phyloP scores from a whole-genome alignment of 2,113 vertebrate genomes.

The Pelusios castaneus region DNA sequence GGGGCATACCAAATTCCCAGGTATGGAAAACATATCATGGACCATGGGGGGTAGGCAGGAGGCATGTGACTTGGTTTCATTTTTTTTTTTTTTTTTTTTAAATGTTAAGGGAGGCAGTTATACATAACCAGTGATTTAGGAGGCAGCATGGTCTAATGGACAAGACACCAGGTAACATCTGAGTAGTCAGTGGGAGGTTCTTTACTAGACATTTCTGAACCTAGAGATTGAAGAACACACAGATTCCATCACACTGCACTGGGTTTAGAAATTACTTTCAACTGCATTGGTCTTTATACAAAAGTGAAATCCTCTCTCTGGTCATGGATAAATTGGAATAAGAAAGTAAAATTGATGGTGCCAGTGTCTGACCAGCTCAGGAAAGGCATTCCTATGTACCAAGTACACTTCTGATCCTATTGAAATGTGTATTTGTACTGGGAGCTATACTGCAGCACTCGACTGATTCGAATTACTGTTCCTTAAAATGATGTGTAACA shows the following conservation, averaged over 20 bases:
- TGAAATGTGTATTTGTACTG: neutral
- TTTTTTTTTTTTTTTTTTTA: neutral
- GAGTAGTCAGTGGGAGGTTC: neutral
- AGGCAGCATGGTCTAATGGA: neutral
- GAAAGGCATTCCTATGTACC: too few relatives aligned
- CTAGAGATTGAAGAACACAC: neutral
- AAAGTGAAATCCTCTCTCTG: neutral
- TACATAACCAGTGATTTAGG: neutral
- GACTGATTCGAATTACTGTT: neutral
- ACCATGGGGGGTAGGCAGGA: too few relatives aligned
- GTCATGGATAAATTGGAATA: neutral
- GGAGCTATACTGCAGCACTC: neutral
- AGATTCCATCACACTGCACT: neutral
- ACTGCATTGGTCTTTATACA: neutral
- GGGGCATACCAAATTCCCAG: neutral
- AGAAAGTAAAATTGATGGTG: neutral
- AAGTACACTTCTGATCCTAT: neutral
- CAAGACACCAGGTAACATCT: neutral
- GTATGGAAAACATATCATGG: too few relatives aligned
- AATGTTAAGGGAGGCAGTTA: neutral
- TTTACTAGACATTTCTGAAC: neutral
- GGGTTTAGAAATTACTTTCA: neutral
- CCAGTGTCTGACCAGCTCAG: too few relatives aligned
- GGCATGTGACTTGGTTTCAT: neutral
- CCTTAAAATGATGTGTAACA: too few relatives aligned